A percentile compares a stretch with the other conserved stretches of the same genome.
These are phyloP conservation scores for Antedon mediterranea DNA, from an alignment of 53 echinoderm and acorn worm genomes.

Conservation along the genomic window DNA sequence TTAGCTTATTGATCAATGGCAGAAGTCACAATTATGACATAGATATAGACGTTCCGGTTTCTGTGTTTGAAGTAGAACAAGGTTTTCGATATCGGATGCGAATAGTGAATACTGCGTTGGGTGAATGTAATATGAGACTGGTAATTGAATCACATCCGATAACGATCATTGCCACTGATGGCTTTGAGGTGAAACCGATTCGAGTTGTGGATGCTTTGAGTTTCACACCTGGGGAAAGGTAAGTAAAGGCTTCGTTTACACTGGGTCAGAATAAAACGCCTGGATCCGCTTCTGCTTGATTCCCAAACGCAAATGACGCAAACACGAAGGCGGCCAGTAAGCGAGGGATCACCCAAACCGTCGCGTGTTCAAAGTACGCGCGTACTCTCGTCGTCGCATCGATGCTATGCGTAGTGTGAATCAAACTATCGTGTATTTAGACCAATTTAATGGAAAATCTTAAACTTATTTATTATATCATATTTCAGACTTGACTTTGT, in stretches of 20 bases:
- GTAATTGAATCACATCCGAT: slow-evolving; percentile 27
- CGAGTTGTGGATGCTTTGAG: neutral
- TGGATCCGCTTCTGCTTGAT: neutral
- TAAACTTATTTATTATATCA: neutral
- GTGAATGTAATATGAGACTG: slow-evolving; percentile 4
- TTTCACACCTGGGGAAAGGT: neutral
- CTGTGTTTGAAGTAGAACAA: slow-evolving; percentile 8
- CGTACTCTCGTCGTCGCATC: too few relatives aligned
- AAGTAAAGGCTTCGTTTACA: neutral
- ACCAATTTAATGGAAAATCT: neutral
- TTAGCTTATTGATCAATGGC: slow-evolving; percentile 31
- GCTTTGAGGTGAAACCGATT: slow-evolving; percentile 16
- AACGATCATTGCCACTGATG: slow-evolving; percentile 37
- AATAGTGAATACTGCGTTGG: slow-evolving; percentile 8
- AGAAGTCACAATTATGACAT: slow-evolving; percentile 9
- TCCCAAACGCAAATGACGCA: neutral
- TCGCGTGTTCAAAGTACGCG: too few relatives aligned
- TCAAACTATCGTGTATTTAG: neutral
- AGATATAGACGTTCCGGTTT: neutral
- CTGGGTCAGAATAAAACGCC: too few relatives aligned
- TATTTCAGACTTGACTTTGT: neutral
- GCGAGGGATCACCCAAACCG: too few relatives aligned
- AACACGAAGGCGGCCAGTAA: too few relatives aligned
- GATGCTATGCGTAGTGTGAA: too few relatives aligned
- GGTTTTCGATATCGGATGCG: slow-evolving; percentile 32